Base-by-base conservation (phyloP, 2,888 invertebrate species). In the Amiota communis region DNA sequence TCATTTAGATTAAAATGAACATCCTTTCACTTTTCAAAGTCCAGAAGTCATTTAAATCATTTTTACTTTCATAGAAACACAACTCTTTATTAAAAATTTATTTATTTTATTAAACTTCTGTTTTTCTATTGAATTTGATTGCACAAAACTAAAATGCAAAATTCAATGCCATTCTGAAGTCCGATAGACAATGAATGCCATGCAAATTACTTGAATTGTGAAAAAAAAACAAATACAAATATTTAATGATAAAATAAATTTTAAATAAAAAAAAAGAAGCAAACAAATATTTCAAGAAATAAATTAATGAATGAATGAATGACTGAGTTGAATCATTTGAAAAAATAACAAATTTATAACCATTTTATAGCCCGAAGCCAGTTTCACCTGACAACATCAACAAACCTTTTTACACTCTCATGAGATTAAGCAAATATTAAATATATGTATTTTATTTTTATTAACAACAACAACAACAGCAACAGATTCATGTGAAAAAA, bases 241-340 rank as follows among this genome's bases (percentile, higher is more conserved):
- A 23, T 23, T 23, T 23, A 23, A 23, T 23, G 23, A 23, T 23
- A 23, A 23, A 23, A 23, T 23, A 65, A 72, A 64, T 72, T 36
- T 36, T 36, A 36, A 76, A 74, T 56, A 72, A 59, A 48, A 70
- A 48, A 70, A 12, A 2, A 36, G 36, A 36, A 36, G 36, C 36
- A 6, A 36, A 36, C 36, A 36, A 36, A 36, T 36, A 36, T 36
- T 36, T 36, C 36, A 36, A 36, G 36, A 36, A 6, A 36, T 36
- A 36, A 2, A 36, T 36, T 36, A 36, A 36, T 36, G 36, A 36
- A 36, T 36, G 36, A 36, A 48, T 56, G 48, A 69, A 75, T 36
- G 36, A 36, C 2, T 36, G 36, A 6, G 36, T 3, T 51, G 53
- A 82, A 81, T 82, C 82, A 86, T 78, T 84, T 83, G 76, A 79